Evolutionary conservation across 1,140 invertebrate genomes (phyloP).

Genomic region (Drosophila persimilis): DNA sequence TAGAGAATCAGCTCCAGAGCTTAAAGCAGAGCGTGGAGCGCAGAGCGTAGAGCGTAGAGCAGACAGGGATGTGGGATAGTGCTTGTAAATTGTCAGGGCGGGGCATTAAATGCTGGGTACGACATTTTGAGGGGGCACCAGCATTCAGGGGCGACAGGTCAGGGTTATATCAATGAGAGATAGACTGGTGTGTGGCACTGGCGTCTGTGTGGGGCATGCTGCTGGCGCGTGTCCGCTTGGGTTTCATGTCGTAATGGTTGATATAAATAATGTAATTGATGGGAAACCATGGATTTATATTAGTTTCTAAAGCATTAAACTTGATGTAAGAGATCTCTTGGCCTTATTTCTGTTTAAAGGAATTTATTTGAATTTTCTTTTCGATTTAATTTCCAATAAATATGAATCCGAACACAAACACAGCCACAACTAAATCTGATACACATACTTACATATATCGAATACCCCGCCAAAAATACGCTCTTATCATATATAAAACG

Average conservation of each 20-base stretch:
- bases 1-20: not conserved
- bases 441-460: slow-evolving; percentile 8
- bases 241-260: not conserved
- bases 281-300: too few species aligned
- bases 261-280: too few species aligned
- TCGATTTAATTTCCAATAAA: not conserved
- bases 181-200: not conserved
- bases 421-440: slow-evolving; percentile 10
- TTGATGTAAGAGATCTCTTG: too few species aligned
- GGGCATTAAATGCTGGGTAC: not conserved
- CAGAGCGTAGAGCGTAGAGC: not conserved
- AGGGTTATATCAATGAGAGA: slow-evolving; percentile 18
- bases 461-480: slow-evolving; percentile 1
- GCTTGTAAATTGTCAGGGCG: slow-evolving; percentile 12
- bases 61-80: not conserved
- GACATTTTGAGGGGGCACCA: not conserved
- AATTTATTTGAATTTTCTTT: not conserved
- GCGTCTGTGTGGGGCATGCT: not conserved
- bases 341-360: not conserved
- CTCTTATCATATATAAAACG: slow-evolving; percentile 30
- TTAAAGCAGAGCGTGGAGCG: not conserved
- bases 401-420: slow-evolving; percentile 4
- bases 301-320: too few species aligned
- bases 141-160: slow-evolving; percentile 6
- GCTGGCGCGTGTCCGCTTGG: slow-evolving; percentile 1